Percentiles rank a stretch among this genome's conserved stretches.
Evolutionary conservation across 2,888 invertebrate species (phyloP).

Genomic region (Rhogogaster chlorosoma): DNA sequence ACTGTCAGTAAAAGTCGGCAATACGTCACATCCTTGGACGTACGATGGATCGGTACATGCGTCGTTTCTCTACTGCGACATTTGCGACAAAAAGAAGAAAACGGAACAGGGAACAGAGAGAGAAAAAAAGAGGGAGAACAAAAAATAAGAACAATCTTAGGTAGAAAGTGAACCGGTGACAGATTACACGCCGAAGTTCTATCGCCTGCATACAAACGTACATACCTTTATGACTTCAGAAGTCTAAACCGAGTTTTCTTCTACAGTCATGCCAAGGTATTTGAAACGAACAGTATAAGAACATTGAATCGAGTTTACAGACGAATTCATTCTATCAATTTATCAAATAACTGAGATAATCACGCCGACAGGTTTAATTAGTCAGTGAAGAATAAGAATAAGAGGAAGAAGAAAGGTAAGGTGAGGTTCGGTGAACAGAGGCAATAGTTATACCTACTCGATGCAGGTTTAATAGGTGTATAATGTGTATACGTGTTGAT

Average conservation of each 20-base stretch:
- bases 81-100: slow-evolving; percentile 56
- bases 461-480: neutral
- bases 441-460: neutral
- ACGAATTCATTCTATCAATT: neutral
- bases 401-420: neutral
- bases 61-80: slow-evolving; percentile 23
- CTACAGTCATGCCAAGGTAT: neutral
- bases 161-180: slow-evolving; percentile 41
- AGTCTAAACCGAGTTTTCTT: neutral
- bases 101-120: slow-evolving; percentile 29
- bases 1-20: slow-evolving; percentile 32
- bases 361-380: slow-evolving; percentile 15
- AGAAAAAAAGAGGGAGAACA: neutral
- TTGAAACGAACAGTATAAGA: neutral
- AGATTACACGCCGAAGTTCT: slow-evolving; percentile 6
- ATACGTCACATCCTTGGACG: slow-evolving; percentile 34
- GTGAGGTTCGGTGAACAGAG: neutral
- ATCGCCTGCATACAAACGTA: neutral
- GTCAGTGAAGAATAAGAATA: neutral
- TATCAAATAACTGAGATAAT: slow-evolving; percentile 1
- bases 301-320: neutral
- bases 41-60: slow-evolving; percentile 20
- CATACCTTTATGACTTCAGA: slow-evolving; percentile 2
- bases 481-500: neutral
- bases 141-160: neutral